phyloP scores from a whole-genome alignment of 2,113 vertebrate genomes.

The Saimiri boliviensis region DNA sequence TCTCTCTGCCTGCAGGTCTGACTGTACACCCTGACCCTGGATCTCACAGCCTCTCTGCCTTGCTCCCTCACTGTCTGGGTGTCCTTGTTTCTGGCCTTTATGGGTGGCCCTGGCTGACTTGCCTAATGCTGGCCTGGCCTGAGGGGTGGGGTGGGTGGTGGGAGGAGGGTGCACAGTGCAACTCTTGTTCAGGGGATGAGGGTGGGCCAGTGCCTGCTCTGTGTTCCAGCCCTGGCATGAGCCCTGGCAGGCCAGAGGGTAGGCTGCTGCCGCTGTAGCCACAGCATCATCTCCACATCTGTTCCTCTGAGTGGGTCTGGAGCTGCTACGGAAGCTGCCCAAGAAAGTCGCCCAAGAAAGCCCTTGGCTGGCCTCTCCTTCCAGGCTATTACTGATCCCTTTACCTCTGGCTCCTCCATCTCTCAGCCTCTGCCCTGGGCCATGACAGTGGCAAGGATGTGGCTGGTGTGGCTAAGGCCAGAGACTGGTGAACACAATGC shows the following conservation, averaged over 20 bases:
- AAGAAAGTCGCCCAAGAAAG: conserved; percentile 7
- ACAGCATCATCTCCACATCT: background rate
- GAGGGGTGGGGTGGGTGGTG: background rate
- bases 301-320: background rate
- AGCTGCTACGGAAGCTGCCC: background rate
- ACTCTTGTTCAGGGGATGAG: conserved; percentile 57
- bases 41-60: background rate
- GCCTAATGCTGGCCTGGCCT: background rate
- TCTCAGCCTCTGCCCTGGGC: background rate
- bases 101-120: conserved; percentile 56
- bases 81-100: conserved; percentile 47
- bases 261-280: background rate
- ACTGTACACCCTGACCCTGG: background rate
- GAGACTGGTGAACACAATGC: background rate
- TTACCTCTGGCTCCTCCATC: background rate
- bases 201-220: conserved; percentile 20
- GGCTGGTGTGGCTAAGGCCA: background rate
- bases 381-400: background rate
- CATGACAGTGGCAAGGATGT: background rate
- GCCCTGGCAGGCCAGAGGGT: background rate
- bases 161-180: conserved; percentile 40
- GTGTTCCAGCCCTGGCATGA: conserved; percentile 4
- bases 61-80: background rate
- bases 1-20: background rate
- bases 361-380: background rate